Evolutionary conservation across 1,140 invertebrate genomes (phyloP), one percentile per base, ranked within the genome.

Genomic region (Zaprionus gabonicus): DNA sequence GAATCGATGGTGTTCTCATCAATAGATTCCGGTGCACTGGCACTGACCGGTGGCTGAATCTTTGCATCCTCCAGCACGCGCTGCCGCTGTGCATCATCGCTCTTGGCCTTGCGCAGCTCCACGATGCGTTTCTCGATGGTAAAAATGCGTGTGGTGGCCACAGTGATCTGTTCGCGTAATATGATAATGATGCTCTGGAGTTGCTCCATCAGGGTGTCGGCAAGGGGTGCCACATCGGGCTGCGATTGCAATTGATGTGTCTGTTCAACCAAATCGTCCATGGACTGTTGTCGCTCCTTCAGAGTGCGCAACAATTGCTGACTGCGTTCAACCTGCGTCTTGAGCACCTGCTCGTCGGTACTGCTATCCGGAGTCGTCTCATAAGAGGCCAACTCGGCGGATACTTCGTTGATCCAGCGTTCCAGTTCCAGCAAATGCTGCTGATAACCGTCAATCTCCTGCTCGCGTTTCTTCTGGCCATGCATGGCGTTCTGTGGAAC

Each of bases 401-500:
- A 81, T 7, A 91, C 93, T 85, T 71, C 92, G 85, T 93, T 86
- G 17, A 96, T 91, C 95, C 95, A 96, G 44, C 92, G 82, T 78
- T 96, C 95, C 0, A 96, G 94, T 82, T 96, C 95, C 38, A 93
- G 94, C 41, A 96, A 93, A 80, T 95, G 93, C 57, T 92, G 82
- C 90, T 95, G 94, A 76, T 96, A 96, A 44, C 93, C 77, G 23
- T 93, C 81, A 10, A 96, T 91, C 86, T 96, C 94, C 72, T 94
- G 81, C 31, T 94, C 91, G n/a, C 94, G 94, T 78, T 93, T 94
- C 71, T 94, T 93, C 76, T 95, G 94, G 0, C 91, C 91, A 60
- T 93, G 93, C 75, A 94, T 94, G 36, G 95, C 94, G 69, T 93
- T 93, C 93, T 94, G 84, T 23, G 38, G n/a, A 9, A 31, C 9